Percentiles rank a stretch among this genome's conserved stretches.
These are phyloP conservation scores for Calyptommatus sinebrachiatus DNA, from an alignment of 2,113 vertebrate genomes.

Conservation along the genomic window DNA sequence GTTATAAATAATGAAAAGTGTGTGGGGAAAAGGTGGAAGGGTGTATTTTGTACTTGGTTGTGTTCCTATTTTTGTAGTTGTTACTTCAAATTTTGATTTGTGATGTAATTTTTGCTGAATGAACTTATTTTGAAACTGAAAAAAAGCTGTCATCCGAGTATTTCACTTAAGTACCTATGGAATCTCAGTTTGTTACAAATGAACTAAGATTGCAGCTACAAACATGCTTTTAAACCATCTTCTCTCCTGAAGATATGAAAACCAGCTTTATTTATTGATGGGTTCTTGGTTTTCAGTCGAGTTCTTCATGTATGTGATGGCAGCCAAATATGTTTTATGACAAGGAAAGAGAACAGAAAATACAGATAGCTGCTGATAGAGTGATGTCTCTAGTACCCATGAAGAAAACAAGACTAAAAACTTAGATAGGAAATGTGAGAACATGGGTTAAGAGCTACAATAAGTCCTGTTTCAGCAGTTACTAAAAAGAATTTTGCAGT, in stretches of 20 bases:
- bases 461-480: neutral
- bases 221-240: no score
- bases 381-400: slow-evolving; percentile 19
- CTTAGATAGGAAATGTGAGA: neutral
- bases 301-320: no score
- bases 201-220: slow-evolving; percentile 10
- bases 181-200: slow-evolving; percentile 43
- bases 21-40: no score
- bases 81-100: neutral
- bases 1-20: no score
- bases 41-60: no score
- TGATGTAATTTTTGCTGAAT: neutral
- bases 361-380: slow-evolving; percentile 30
- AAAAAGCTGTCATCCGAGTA: neutral
- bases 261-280: no score
- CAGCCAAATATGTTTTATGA: slow-evolving; percentile 9
- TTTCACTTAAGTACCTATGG: neutral
- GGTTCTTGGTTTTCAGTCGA: no score
- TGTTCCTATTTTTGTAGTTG: no score
- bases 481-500: neutral
- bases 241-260: no score
- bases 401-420: neutral
- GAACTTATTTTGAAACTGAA: neutral
- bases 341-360: slow-evolving; percentile 39
- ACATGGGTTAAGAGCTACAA: neutral